phyloP scores from a whole-genome alignment of 1,140 invertebrate genomes.

The Pachyrhynchus sulphureomaculatus region DNA sequence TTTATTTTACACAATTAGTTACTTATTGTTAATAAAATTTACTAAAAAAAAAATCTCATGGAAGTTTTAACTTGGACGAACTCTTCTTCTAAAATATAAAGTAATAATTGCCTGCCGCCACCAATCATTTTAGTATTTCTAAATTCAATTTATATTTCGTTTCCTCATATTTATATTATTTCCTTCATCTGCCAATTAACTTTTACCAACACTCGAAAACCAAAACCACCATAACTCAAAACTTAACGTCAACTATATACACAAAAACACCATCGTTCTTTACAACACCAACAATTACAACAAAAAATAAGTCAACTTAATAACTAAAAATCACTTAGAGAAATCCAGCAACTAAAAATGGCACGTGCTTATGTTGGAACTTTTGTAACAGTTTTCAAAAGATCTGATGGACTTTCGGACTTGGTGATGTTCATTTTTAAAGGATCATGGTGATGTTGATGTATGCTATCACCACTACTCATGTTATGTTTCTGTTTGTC shows the following conservation, averaged over 20 bases:
- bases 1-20: too few relatives aligned
- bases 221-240: conserved; percentile 1
- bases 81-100: too few relatives aligned
- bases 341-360: conserved; percentile 9
- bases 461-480: conserved; percentile 52
- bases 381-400: conserved; percentile 52
- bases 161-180: background rate
- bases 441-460: conserved; percentile 62
- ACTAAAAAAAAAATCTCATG: too few relatives aligned
- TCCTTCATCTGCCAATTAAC: background rate
- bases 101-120: too few relatives aligned
- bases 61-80: too few relatives aligned
- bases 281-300: conserved; percentile 29
- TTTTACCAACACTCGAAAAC: background rate
- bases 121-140: too few relatives aligned
- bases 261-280: conserved; percentile 16
- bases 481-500: conserved; percentile 70
- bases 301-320: conserved; percentile 12
- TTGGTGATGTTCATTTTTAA: conserved; percentile 55
- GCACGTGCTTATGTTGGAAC: conserved; percentile 53
- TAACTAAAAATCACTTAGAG: conserved; percentile 3
- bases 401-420: conserved; percentile 43
- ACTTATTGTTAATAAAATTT: too few relatives aligned
- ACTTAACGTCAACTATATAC: conserved; percentile 24
- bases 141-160: too few relatives aligned